Conservation (phyloP, 2,797 vertebrate genomes). For the Novumbra hubbsi region DNA sequence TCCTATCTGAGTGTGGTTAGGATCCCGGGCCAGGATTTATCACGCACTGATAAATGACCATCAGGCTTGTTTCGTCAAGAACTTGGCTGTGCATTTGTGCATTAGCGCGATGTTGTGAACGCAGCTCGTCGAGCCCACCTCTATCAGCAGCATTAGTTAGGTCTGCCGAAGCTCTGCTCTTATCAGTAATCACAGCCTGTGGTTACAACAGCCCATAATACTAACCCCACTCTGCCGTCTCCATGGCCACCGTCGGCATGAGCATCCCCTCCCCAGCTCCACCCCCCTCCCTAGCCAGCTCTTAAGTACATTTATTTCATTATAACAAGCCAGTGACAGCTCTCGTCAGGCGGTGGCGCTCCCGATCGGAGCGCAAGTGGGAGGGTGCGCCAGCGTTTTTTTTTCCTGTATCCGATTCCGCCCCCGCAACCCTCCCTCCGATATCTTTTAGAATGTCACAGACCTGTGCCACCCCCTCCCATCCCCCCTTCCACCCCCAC, state of each 20-base stretch:
- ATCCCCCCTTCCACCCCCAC: slow-evolving; percentile 19
- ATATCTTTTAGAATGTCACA: slow-evolving; percentile 55
- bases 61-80: slow-evolving; percentile 80
- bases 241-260: slow-evolving; percentile 39
- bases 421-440: slow-evolving; percentile 21
- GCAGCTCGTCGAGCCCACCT: slow-evolving; percentile 60
- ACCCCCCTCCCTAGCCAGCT: slow-evolving; percentile 42
- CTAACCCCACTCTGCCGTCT: slow-evolving; percentile 38
- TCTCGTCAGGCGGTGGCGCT: slow-evolving; percentile 72
- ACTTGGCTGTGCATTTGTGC: slow-evolving; percentile 65
- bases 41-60: slow-evolving; percentile 73
- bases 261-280: slow-evolving; percentile 33
- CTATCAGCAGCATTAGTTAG: slow-evolving; percentile 76
- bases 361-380: slow-evolving; percentile 58
- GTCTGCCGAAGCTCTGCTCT: slow-evolving; percentile 68
- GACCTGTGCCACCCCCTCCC: slow-evolving; percentile 14
- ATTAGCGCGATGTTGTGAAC: slow-evolving; percentile 55
- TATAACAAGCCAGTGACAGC: slow-evolving; percentile 75
- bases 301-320: slow-evolving; percentile 73
- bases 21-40: slow-evolving; percentile 67
- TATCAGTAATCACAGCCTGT: slow-evolving; percentile 70
- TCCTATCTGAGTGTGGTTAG: slow-evolving; percentile 66
- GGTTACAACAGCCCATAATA: slow-evolving; percentile 52
- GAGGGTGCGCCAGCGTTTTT: slow-evolving; percentile 57
- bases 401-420: slow-evolving; percentile 65